These are phyloP conservation scores for Hyperoplus immaculatus DNA, from an alignment of 2,797 vertebrate genomes.

Conservation along the genomic window DNA sequence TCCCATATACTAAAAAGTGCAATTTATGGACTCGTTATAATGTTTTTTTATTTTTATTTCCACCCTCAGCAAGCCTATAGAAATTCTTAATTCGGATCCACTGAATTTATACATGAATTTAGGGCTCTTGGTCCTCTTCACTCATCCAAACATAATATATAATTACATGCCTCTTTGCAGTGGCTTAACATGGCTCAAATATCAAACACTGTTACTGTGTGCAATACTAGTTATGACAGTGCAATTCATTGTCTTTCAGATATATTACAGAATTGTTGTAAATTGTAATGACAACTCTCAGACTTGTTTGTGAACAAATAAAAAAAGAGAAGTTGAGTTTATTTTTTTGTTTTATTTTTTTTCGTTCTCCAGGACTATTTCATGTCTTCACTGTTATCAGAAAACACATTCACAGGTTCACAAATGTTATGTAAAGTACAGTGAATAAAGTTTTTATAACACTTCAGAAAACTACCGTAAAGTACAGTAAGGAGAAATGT, in stretches of 20 bases:
- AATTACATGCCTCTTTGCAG: constrained; percentile 33
- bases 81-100: constrained; percentile 37
- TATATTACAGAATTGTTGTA: constrained; percentile 60
- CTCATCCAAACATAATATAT: constrained; percentile 20
- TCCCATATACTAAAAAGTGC: neutral
- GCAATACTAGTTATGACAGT: constrained; percentile 22
- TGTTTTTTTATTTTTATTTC: constrained; percentile 5
- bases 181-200: constrained; percentile 39
- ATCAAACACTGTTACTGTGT: constrained; percentile 44
- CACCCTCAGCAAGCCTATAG: constrained; percentile 60
- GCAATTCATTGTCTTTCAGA: constrained; percentile 49
- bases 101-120: constrained; percentile 41
- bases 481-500: constrained; percentile 73
- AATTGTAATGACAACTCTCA: constrained; percentile 74
- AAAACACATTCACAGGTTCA: constrained; percentile 85
- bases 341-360: constrained; percentile 83
- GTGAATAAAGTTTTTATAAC: constrained; percentile 77
- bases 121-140: constrained; percentile 64
- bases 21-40: constrained; percentile 14
- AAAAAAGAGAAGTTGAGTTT: constrained; percentile 81
- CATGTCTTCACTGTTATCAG: constrained; percentile 72
- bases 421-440: constrained; percentile 83
- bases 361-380: constrained; percentile 76
- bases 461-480: constrained; percentile 74
- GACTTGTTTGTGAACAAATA: constrained; percentile 79